Base-by-base conservation (phyloP, 1,140 invertebrate species). In the Thaumatotibia leucotreta region DNA sequence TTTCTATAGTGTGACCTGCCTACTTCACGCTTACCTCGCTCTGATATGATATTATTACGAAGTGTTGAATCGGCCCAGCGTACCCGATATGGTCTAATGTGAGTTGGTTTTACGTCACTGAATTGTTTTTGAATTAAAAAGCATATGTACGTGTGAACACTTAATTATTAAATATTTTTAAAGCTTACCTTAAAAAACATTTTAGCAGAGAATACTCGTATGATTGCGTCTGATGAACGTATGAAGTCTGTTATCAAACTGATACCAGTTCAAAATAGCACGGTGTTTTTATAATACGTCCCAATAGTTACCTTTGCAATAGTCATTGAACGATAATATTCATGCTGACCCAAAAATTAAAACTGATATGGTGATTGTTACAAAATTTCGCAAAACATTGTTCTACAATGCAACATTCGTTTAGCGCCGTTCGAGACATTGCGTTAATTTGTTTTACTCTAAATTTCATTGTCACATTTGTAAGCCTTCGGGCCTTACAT, bases 231-330 rank as follows among this genome's bases (percentile, higher is more conserved):
- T 64, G 20, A 10, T 61, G 61, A 72, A 69, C 49, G 74, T 66
- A 72, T 73, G 58, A 64, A 74, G 65, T 49, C 63, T 39, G 61
- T 54, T n/a, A 23, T 66, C 61, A 8, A 71, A 86, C 77, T 86
- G 81, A 84, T 86, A 79, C 72, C 52, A 63, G 62, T 65, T 62
- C 32, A 62, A 68, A 71, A 70, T 39, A 69, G 70, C 63, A 68
- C 65, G 69, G 61, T 73, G 75, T 78, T 83, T 86, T 83, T 84
- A 84, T 84, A 84, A 79, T 68, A 50, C 23, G 65, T 74, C 11
- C 33, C 33, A n/a, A 35, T n/a, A 35, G 33, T 14, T 5, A 22
- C 23, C 50, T 24, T 24, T 23, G 50, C 50, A 54, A 54, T 27
- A 27, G 10, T 24, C 23, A 54, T 54, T 54, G 10, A 23, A 27